phyloP scores from a whole-genome alignment of 2,113 vertebrate genomes.

The Chloebia gouldiae region DNA sequence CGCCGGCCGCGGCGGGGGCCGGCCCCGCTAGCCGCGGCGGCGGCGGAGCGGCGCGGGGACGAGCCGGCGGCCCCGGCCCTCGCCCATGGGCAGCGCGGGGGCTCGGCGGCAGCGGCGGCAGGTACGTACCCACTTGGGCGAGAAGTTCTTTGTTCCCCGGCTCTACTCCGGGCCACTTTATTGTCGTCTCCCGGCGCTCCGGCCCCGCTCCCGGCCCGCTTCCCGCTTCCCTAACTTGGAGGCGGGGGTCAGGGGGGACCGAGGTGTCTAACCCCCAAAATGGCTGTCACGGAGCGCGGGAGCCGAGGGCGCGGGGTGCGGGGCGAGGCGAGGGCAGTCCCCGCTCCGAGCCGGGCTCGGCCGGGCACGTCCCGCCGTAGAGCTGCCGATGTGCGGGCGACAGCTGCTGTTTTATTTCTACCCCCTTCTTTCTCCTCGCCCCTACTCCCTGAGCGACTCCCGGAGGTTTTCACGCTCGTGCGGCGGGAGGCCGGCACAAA shows the following conservation, averaged over 20 bases:
- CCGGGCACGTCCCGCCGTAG: not conserved
- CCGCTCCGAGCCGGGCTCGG: not conserved
- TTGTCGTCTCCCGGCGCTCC: not conserved
- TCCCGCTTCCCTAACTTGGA: not conserved
- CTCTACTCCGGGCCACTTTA: not conserved
- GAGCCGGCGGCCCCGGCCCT: not conserved
- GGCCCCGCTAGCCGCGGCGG: not conserved
- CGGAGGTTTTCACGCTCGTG: not conserved
- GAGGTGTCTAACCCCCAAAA: not conserved
- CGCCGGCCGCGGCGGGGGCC: not conserved
- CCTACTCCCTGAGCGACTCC: not conserved
- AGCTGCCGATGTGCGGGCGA: not conserved
- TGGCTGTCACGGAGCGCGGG: conserved; percentile 24
- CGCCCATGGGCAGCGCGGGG: not conserved
- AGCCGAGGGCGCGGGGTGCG: not conserved
- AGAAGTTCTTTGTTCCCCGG: conserved; percentile 38
- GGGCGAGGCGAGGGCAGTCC: not conserved
- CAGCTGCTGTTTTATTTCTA: not conserved
- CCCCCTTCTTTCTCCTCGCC: not conserved
- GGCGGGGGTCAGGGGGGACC: not conserved
- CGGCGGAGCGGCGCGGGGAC: not conserved
- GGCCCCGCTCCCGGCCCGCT: not conserved
- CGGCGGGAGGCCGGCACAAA: not conserved
- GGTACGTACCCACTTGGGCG: conserved; percentile 15
- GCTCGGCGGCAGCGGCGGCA: not conserved